phyloP scores from a whole-genome alignment of 2,113 vertebrate species.

The Tupaia chinensis region DNA sequence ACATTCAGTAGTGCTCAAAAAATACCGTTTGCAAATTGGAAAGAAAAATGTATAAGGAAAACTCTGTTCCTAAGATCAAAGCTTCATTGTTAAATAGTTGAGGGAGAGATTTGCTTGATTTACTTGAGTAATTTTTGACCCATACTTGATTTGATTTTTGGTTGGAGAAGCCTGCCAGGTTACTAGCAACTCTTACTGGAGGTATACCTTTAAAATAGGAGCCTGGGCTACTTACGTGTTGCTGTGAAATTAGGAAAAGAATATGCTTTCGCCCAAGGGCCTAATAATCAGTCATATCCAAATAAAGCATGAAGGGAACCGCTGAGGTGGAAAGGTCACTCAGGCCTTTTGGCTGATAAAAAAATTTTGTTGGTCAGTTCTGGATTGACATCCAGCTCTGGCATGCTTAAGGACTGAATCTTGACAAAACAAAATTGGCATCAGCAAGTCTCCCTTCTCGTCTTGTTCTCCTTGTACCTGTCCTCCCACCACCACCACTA shows the following conservation, averaged over 20 bases:
- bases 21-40: background rate
- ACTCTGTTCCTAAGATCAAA: background rate
- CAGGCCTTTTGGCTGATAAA: conserved; percentile 85
- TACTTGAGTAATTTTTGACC: background rate
- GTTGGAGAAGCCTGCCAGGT: background rate
- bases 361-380: conserved; percentile 80
- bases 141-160: background rate
- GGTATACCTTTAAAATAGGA: conserved; percentile 3
- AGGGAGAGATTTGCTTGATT: background rate
- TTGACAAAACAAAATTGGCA: conserved; percentile 85
- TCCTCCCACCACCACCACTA: too few relatives aligned
- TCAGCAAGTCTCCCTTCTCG: conserved; percentile 62
- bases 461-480: background rate
- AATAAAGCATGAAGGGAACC: conserved; percentile 82
- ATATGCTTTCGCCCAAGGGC: conserved; percentile 78
- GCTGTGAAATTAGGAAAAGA: conserved; percentile 83
- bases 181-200: background rate
- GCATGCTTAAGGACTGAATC: conserved; percentile 65
- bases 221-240: conserved; percentile 77
- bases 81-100: background rate
- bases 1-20: background rate
- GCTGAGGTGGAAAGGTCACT: conserved; percentile 88
- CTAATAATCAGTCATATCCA: conserved; percentile 84
- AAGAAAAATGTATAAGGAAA: background rate
- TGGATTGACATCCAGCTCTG: conserved; percentile 83